phyloP scores from a whole-genome alignment of 1,140 invertebrate genomes.

The Zaprionus tsacasi region DNA sequence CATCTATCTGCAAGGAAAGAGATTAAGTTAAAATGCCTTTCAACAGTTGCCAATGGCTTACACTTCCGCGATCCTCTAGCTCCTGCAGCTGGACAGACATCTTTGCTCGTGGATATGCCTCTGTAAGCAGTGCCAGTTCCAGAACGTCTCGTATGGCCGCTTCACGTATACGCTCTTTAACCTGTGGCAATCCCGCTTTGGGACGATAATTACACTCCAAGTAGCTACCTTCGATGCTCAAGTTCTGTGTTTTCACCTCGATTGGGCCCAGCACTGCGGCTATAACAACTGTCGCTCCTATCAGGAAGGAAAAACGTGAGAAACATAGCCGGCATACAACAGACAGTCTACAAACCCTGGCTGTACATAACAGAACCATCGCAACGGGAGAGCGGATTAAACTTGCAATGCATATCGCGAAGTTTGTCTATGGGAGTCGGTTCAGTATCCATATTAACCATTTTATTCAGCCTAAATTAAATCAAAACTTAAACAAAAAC shows the following conservation, averaged over 20 bases:
- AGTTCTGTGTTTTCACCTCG: slow-evolving; percentile 91
- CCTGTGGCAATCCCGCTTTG: slow-evolving; percentile 90
- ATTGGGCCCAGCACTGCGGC: slow-evolving; percentile 93
- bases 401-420: slow-evolving; percentile 87
- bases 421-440: slow-evolving; percentile 37
- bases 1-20: slow-evolving; percentile 87
- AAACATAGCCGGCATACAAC: slow-evolving; percentile 7
- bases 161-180: slow-evolving; percentile 90
- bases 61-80: slow-evolving; percentile 92
- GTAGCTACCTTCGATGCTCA: slow-evolving; percentile 90
- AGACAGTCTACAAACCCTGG: slow-evolving; percentile 85
- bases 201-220: slow-evolving; percentile 92
- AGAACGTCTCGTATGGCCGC: slow-evolving; percentile 90
- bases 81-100: slow-evolving; percentile 93
- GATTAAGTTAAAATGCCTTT: not conserved
- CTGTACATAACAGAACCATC: slow-evolving; percentile 91
- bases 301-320: not conserved
- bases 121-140: slow-evolving; percentile 89
- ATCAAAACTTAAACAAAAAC: not conserved
- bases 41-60: slow-evolving; percentile 83
- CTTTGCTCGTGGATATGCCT: slow-evolving; percentile 90
- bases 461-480: slow-evolving; percentile 9
- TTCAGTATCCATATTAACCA: slow-evolving; percentile 29
- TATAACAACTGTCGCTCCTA: slow-evolving; percentile 90
- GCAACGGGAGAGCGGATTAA: slow-evolving; percentile 88